Evolutionary conservation across 2,888 invertebrate genomes (phyloP), one percentile per base, ranked within the genome.

Genomic region (Odiellus spinosus): DNA sequence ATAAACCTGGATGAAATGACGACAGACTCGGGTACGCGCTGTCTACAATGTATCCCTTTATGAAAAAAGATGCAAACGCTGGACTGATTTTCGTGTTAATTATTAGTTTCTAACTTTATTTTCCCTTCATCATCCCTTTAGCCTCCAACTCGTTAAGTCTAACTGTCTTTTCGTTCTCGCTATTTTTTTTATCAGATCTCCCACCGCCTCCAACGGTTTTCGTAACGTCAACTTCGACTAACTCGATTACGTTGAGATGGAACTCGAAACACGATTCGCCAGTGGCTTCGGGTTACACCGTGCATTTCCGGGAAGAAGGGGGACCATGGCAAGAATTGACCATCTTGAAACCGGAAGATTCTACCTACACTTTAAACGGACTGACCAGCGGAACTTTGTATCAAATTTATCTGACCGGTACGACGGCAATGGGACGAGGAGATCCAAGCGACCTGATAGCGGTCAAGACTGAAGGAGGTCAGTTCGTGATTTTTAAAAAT

Each of bases 381-480:
- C 26, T 58, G 19, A 53, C 55, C n/a, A 45, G 50, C 11, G 53
- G 53, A 15, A 48, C 44, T 18, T 42, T 49, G 2, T 58, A 58
- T 43, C 53, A 55, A 42, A 47, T 58, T 11, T 58, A 54, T 40
- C 50, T 56, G 17, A 53, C 54, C 1, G 57, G 57, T 2, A 45
- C 54, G 6, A 58, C 57, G 39, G 50, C 53, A 14, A 56, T 53
- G 20, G 58, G 58, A 5, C 44, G 53, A n/a, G 54, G 56, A 15
- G 57, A 56, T 42, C 53, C 53, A 3, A 50, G 50, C 10, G 55
- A 56, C 19, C 48, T 52, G 8, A 50, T 56, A 6, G 50, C 51
- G 10, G 42, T 51, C 17, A 50, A 47, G 32, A 53, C 53, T 3
- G 53, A 51, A 39, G 45, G 49, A 44, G 50, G 50, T 50, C 33